Conservation (phyloP, 2,888 invertebrate species). For the Agrochola lychnidis region DNA sequence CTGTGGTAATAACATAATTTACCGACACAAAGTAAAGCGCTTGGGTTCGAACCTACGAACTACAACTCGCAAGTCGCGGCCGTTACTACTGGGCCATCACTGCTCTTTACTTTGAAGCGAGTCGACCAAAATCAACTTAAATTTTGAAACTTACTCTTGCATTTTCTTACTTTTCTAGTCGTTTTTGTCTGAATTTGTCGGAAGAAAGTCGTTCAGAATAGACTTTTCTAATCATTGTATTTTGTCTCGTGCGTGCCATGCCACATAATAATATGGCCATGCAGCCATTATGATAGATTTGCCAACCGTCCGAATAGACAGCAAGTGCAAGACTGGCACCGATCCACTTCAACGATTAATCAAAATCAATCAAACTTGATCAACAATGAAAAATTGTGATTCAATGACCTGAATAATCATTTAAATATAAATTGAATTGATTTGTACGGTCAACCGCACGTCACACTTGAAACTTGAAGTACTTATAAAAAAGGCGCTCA, state of each 20-base stretch:
- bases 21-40: too few species aligned
- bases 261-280: neutral
- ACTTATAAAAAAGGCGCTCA: neutral
- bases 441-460: slow-evolving; percentile 26
- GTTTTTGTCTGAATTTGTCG: neutral
- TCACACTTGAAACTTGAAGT: slow-evolving; percentile 16
- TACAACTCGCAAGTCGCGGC: too few species aligned
- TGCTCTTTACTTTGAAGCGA: neutral
- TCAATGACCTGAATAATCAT: slow-evolving; percentile 48
- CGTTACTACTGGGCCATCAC: too few species aligned
- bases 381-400: slow-evolving; percentile 31
- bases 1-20: too few species aligned
- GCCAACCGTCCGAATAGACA: slow-evolving; percentile 7
- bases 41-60: too few species aligned
- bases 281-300: neutral
- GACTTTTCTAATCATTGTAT: neutral
- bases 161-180: neutral
- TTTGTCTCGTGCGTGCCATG: neutral
- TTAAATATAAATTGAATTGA: slow-evolving; percentile 28
- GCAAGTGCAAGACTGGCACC: slow-evolving; percentile 26
- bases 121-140: neutral
- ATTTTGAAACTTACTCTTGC: neutral
- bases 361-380: slow-evolving; percentile 34
- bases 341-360: slow-evolving; percentile 45
- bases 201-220: neutral